A percentile compares a stretch with the other conserved stretches of the same genome.
These are phyloP conservation scores for Champsocephalus gunnari DNA, from an alignment of 2,797 vertebrate species.

Conservation along the genomic window DNA sequence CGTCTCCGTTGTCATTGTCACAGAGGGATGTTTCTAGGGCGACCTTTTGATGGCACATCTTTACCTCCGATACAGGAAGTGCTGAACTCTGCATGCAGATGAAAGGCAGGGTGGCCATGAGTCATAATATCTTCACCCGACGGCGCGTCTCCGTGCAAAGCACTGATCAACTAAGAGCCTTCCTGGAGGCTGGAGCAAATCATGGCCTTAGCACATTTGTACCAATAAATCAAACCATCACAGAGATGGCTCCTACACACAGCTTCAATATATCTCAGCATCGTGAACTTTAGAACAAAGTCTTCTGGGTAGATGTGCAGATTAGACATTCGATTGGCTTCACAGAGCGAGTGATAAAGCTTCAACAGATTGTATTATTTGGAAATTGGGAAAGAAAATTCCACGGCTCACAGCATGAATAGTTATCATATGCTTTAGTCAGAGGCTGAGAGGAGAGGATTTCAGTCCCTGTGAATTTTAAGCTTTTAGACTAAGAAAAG, in stretches of 20 bases:
- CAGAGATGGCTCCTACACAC: conserved; percentile 33
- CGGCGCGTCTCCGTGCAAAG: conserved; percentile 33
- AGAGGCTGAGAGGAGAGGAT: conserved; percentile 55
- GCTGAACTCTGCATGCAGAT: conserved; percentile 81
- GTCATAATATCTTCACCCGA: conserved; percentile 48
- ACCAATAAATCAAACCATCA: conserved; percentile 57
- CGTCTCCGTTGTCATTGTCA: conserved; percentile 72
- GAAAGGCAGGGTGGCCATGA: conserved; percentile 49
- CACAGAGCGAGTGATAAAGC: conserved; percentile 59
- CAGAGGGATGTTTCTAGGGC: conserved; percentile 68
- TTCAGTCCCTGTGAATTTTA: conserved; percentile 57
- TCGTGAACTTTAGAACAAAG: conserved; percentile 70
- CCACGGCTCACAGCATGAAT: conserved; percentile 59
- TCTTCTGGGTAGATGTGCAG: conserved; percentile 60
- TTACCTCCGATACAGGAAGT: conserved; percentile 76
- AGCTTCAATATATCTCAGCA: conserved; percentile 34
- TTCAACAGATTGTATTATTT: conserved; percentile 52
- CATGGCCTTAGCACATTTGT: conserved; percentile 60
- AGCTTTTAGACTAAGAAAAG: conserved; percentile 62
- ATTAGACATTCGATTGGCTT: conserved; percentile 65
- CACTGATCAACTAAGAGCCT: conserved; percentile 62
- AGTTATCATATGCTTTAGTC: conserved; percentile 63
- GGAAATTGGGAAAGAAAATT: conserved; percentile 5
- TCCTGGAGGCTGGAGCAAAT: conserved; percentile 56
- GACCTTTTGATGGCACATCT: conserved; percentile 77